Evolutionary conservation across 2,888 invertebrate species (phyloP).

Genomic region (Torymus tubicola): DNA sequence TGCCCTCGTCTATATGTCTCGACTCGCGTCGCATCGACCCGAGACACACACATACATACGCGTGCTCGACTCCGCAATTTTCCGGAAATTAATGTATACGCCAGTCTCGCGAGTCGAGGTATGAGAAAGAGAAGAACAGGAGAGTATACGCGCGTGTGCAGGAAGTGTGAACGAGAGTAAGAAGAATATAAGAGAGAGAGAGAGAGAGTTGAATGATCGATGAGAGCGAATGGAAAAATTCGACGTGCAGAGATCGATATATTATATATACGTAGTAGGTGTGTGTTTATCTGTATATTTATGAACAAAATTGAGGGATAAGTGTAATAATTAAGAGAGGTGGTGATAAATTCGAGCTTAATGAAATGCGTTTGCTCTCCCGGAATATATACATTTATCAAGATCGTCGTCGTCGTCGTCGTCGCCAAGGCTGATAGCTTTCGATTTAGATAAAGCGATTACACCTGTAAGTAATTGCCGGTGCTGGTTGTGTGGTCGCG

Average conservation of each 20-base stretch:
- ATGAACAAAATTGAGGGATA: neutral
- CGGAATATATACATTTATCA: constrained; percentile 45
- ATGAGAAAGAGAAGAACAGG: constrained; percentile 16
- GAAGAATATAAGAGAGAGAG: too few relatives aligned
- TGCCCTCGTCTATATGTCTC: neutral
- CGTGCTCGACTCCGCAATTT: constrained; percentile 45
- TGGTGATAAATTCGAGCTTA: constrained; percentile 9
- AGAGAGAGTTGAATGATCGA: too few relatives aligned
- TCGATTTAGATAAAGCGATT: constrained; percentile 41
- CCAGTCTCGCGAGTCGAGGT: constrained; percentile 20
- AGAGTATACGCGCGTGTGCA: neutral
- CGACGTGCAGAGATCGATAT: too few relatives aligned
- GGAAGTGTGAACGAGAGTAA: neutral
- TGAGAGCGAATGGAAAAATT: too few relatives aligned
- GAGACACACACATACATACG: too few relatives aligned
- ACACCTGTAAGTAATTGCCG: constrained; percentile 6
- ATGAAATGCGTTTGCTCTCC: neutral
- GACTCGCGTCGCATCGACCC: too few relatives aligned
- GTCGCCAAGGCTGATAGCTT: neutral
- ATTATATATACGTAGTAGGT: too few relatives aligned
- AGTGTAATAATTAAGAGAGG: neutral
- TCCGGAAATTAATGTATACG: constrained; percentile 55
- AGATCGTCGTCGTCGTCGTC: constrained; percentile 42
- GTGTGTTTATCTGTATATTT: too few relatives aligned
- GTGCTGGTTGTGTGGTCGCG: too few relatives aligned